A percentile compares a stretch with the other conserved stretches of the same genome.
These are phyloP conservation scores for Halictus ligatus DNA, from an alignment of 2,888 invertebrate species.

Conservation along the genomic window DNA sequence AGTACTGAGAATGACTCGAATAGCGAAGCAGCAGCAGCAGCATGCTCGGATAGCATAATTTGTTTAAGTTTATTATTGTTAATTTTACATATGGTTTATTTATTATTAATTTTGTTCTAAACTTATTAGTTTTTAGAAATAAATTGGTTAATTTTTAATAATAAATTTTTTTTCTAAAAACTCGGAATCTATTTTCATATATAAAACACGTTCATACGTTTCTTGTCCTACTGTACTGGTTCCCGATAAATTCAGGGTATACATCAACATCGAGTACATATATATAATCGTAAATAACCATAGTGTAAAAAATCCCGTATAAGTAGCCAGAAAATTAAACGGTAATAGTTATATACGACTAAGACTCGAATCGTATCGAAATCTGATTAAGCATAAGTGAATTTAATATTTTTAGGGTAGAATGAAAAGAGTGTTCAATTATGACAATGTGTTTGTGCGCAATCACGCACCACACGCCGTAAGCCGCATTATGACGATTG, in stretches of 20 bases:
- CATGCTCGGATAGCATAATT: too few relatives aligned
- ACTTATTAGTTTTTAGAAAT: too few relatives aligned
- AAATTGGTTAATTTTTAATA: too few relatives aligned
- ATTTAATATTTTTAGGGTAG: background rate
- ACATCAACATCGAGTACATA: background rate
- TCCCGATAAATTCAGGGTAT: background rate
- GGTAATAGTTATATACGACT: background rate
- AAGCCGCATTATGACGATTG: slow-evolving; percentile 41
- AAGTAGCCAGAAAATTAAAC: background rate
- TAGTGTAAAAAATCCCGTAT: background rate
- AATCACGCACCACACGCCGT: slow-evolving; percentile 13
- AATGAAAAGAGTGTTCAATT: background rate
- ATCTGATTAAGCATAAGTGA: background rate
- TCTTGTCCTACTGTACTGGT: too few relatives aligned
- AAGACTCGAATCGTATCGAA: background rate
- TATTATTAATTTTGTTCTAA: too few relatives aligned
- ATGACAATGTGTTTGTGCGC: slow-evolving; percentile 41
- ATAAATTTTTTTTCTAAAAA: too few relatives aligned
- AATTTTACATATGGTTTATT: too few relatives aligned
- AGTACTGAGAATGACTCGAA: too few relatives aligned
- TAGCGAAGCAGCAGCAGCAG: too few relatives aligned
- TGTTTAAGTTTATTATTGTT: too few relatives aligned
- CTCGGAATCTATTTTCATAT: too few relatives aligned
- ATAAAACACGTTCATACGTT: too few relatives aligned
- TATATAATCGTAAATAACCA: background rate